These are phyloP conservation scores for Elephantulus edwardii DNA, from an alignment of 2,113 vertebrate species.

Conservation along the genomic window DNA sequence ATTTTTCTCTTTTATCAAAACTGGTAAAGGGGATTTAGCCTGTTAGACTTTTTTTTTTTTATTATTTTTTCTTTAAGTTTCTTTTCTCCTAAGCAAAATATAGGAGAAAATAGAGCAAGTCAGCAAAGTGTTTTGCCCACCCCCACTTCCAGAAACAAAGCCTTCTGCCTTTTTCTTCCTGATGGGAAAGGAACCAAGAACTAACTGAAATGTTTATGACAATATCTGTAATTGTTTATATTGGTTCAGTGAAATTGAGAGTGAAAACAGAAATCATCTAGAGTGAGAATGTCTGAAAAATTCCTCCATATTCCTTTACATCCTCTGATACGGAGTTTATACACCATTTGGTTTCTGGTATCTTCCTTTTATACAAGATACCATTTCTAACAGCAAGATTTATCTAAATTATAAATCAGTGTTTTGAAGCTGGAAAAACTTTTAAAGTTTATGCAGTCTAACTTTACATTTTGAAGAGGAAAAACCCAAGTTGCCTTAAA, in stretches of 20 bases:
- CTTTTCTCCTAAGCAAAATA: not conserved
- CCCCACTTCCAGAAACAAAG: conserved; percentile 9
- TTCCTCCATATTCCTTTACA: not conserved
- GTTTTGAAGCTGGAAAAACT: not conserved
- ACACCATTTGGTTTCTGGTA: conserved; percentile 16
- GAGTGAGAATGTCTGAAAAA: not conserved
- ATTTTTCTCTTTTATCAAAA: conserved; percentile 44
- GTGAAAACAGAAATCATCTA: conserved; percentile 32
- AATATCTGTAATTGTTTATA: not conserved
- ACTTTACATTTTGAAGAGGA: conserved; percentile 48
- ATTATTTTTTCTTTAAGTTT: conserved; percentile 31
- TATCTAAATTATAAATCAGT: conserved; percentile 22
- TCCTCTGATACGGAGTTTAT: not conserved
- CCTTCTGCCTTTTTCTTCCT: conserved; percentile 25
- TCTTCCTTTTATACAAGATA: conserved; percentile 19
- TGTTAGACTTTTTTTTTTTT: not conserved
- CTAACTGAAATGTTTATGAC: conserved; percentile 20
- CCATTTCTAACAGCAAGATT: conserved; percentile 7
- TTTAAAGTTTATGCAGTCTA: not conserved
- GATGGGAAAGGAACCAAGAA: conserved; percentile 16
- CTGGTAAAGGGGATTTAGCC: conserved; percentile 41
- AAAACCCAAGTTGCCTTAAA: not conserved
- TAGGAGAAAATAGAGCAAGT: not conserved
- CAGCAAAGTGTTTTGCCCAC: not conserved
- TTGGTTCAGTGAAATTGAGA: conserved; percentile 22